Conservation (phyloP, 53 echinoderm and acorn worm genomes). For the Actinopyga echinites region DNA sequence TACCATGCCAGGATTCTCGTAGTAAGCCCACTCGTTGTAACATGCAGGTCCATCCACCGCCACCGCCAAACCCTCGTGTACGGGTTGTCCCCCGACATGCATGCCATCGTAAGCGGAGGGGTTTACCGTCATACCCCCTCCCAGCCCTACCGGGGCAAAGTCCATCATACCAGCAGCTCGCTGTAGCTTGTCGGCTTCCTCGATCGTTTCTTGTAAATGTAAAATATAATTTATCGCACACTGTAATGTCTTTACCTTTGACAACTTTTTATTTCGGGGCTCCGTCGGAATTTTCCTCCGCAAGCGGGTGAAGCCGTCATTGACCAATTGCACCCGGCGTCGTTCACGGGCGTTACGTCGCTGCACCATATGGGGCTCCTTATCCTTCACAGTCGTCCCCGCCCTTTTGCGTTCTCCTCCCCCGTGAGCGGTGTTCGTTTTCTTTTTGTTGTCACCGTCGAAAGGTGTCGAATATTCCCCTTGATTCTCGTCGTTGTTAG, state of each 20-base stretch:
- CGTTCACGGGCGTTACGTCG: slow-evolving; percentile 95
- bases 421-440: neutral
- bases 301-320: slow-evolving; percentile 96
- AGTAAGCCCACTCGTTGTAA: slow-evolving; percentile 38
- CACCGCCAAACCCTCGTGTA: neutral
- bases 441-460: neutral
- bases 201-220: slow-evolving; percentile 85
- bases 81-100: neutral
- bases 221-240: slow-evolving; percentile 98
- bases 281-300: slow-evolving; percentile 93
- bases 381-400: slow-evolving; percentile 76
- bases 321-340: slow-evolving; percentile 92
- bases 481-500: no score
- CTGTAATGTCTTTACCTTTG: slow-evolving; percentile 93
- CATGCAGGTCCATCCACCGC: slow-evolving; percentile 2
- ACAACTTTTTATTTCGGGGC: slow-evolving; percentile 95
- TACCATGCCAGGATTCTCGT: slow-evolving; percentile 36
- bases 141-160: slow-evolving; percentile 18
- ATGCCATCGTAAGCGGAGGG: neutral
- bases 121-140: neutral
- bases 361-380: slow-evolving; percentile 93
- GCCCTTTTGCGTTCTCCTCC: slow-evolving; percentile 32
- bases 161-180: slow-evolving; percentile 68
- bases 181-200: slow-evolving; percentile 75
- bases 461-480: neutral